A percentile compares a stretch with the other conserved stretches of the same genome.
phyloP scores from a whole-genome alignment of 2,797 vertebrate species.

The Threskiornis aethiopicus region DNA sequence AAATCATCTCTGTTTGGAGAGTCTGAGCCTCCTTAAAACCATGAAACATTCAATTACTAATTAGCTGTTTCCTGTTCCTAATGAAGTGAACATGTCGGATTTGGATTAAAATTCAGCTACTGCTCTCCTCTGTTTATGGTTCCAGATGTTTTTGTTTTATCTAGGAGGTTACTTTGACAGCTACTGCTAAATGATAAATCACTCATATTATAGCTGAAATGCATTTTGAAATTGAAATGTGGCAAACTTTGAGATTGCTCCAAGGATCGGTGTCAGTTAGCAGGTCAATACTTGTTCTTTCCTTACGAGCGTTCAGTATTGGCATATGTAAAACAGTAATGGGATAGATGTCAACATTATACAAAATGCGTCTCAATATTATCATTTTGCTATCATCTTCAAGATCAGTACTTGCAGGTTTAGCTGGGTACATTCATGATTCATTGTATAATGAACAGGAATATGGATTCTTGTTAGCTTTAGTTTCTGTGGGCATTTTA shows the following conservation, averaged over 20 bases:
- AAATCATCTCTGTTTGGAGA: conserved; percentile 74
- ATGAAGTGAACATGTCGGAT: conserved; percentile 76
- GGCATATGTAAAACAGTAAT: conserved; percentile 65
- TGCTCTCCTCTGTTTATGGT: conserved; percentile 77
- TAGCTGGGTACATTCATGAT: conserved; percentile 28
- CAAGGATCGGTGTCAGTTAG: conserved; percentile 70
- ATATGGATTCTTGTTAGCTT: conserved; percentile 41
- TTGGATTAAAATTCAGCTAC: conserved; percentile 84
- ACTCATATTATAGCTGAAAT: conserved; percentile 81
- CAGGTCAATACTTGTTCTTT: conserved; percentile 67
- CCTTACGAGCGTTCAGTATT: conserved; percentile 38
- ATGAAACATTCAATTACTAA: conserved; percentile 78
- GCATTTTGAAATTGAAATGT: conserved; percentile 82
- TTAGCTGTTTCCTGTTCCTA: conserved; percentile 81
- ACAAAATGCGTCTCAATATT: conserved; percentile 44
- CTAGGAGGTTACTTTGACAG: conserved; percentile 81
- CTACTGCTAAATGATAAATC: conserved; percentile 84
- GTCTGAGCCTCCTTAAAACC: conserved; percentile 73
- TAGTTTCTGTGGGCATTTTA: conserved; percentile 19
- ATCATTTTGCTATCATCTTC: conserved; percentile 54
- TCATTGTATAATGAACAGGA: conserved; percentile 33
- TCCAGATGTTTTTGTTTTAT: conserved; percentile 88
- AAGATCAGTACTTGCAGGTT: conserved; percentile 15
- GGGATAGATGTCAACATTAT: conserved; percentile 47
- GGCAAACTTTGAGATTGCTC: conserved; percentile 72